Evolutionary conservation across 2,113 vertebrate genomes (phyloP).

Genomic region (Neolamprologus devosi): DNA sequence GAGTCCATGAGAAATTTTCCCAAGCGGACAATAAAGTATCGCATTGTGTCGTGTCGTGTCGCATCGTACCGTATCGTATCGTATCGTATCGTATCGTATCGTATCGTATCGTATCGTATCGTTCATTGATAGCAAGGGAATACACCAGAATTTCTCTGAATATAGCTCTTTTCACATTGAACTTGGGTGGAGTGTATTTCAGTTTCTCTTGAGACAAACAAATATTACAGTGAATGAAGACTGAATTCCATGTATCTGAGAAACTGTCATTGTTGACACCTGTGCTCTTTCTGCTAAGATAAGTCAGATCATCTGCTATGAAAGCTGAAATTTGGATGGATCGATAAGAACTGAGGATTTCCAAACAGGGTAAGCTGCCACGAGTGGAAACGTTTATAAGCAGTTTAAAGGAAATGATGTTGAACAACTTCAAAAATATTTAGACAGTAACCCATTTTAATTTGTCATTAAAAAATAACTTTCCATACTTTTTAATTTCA

Average conservation of each 20-base stretch:
- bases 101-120: rapidly evolving
- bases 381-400: not conserved
- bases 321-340: not conserved
- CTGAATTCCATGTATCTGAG: not conserved
- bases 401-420: not conserved
- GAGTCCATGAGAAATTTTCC: not conserved
- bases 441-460: not conserved
- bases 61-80: rapidly evolving
- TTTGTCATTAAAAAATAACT: not conserved
- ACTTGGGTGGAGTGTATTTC: not conserved
- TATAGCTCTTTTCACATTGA: not conserved
- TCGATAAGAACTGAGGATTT: not conserved
- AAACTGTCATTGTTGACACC: not conserved
- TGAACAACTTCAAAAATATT: not conserved
- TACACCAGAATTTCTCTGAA: not conserved
- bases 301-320: not conserved
- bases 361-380: not conserved
- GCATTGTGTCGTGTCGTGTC: rapidly evolving
- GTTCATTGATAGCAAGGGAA: not conserved
- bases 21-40: not conserved
- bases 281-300: not conserved
- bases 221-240: not conserved
- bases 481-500: not conserved
- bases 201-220: not conserved
- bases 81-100: rapidly evolving